Evolutionary conservation across 1,140 invertebrate genomes (phyloP).

Genomic region (Popillia japonica): DNA sequence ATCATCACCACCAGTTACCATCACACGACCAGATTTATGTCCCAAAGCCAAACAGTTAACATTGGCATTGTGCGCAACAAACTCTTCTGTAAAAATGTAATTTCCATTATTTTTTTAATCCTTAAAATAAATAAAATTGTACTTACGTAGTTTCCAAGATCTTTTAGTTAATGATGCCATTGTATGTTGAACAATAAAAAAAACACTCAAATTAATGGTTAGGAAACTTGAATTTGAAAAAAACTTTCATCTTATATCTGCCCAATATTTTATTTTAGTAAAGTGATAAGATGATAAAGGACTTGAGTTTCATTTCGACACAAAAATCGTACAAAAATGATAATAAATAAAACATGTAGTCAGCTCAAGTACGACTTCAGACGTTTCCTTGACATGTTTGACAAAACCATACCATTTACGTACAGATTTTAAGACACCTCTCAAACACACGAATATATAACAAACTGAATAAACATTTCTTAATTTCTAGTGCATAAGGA

Average conservation of each 20-base stretch:
- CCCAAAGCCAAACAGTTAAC: slow-evolving; percentile 92
- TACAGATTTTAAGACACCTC: slow-evolving; percentile 42
- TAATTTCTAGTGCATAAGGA: slow-evolving; percentile 10
- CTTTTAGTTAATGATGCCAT: slow-evolving; percentile 70
- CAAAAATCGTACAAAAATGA: not conserved
- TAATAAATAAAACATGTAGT: slow-evolving; percentile 3
- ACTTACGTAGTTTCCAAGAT: slow-evolving; percentile 70
- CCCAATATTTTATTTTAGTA: slow-evolving; percentile 21
- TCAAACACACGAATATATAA: slow-evolving; percentile 7
- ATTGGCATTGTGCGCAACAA: slow-evolving; percentile 86
- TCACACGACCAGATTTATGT: slow-evolving; percentile 88
- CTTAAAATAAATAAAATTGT: not conserved
- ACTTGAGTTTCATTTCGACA: not conserved
- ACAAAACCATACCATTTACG: slow-evolving; percentile 49
- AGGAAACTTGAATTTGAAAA: slow-evolving; percentile 48
- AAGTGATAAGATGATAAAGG: not conserved
- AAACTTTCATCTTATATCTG: slow-evolving; percentile 39
- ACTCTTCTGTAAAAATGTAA: slow-evolving; percentile 77
- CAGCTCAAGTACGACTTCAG: slow-evolving; percentile 33
- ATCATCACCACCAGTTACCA: slow-evolving; percentile 96
- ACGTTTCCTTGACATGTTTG: slow-evolving; percentile 52
- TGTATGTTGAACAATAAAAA: slow-evolving; percentile 44
- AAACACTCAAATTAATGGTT: slow-evolving; percentile 42
- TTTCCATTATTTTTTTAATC: slow-evolving; percentile 29
- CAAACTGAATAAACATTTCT: slow-evolving; percentile 13